phyloP scores from a whole-genome alignment of 1,140 invertebrate genomes.

The Portunus trituberculatus region DNA sequence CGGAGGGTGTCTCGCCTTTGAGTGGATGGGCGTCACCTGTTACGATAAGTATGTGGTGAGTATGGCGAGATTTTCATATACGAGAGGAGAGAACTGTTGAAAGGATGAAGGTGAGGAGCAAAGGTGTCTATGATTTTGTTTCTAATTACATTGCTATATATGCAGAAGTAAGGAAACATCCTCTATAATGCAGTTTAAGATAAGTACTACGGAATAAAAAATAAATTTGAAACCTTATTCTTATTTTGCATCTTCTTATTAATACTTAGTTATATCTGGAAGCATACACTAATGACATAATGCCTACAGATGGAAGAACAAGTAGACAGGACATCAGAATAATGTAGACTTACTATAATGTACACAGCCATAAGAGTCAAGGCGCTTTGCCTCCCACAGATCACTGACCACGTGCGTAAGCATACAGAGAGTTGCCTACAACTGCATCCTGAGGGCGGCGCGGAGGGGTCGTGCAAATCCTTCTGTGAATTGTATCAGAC shows the following conservation, averaged over 20 bases:
- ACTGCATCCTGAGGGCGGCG: conserved; percentile 45
- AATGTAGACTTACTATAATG: not conserved
- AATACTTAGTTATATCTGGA: too few species aligned
- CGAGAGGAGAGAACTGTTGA: too few species aligned
- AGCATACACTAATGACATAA: too few species aligned
- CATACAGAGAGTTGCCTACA: conserved; percentile 66
- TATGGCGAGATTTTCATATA: not conserved
- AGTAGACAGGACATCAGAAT: not conserved
- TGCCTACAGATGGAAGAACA: not conserved
- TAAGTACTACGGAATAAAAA: too few species aligned
- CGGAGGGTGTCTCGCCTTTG: conserved; percentile 37
- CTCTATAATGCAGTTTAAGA: too few species aligned
- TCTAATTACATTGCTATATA: too few species aligned
- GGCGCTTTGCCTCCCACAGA: conserved; percentile 4
- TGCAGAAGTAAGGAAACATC: too few species aligned
- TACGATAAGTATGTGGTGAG: conserved; percentile 65
- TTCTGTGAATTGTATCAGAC: conserved; percentile 65
- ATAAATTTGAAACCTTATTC: too few species aligned
- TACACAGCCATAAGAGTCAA: not conserved
- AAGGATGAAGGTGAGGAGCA: too few species aligned
- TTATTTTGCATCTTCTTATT: too few species aligned
- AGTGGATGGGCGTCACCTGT: conserved; percentile 45
- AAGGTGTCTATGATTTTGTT: too few species aligned
- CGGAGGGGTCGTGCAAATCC: conserved; percentile 51
- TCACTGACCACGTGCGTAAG: conserved; percentile 64